These are phyloP conservation scores for Margaritifera margaritifera DNA, from an alignment of 2,888 invertebrate species.

Conservation along the genomic window DNA sequence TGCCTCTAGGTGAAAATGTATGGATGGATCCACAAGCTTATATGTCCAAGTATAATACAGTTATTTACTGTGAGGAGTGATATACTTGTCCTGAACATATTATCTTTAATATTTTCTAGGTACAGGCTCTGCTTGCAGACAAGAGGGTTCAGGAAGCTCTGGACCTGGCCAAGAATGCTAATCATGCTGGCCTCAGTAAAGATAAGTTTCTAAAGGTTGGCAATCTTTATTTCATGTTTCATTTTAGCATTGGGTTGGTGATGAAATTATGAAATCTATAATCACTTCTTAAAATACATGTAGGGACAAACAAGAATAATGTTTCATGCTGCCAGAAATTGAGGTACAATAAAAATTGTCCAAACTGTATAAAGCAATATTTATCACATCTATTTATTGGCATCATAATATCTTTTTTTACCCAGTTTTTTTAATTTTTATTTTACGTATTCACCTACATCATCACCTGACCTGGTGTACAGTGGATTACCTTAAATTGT, in stretches of 20 bases:
- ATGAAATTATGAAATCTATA: background rate
- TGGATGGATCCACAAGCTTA: background rate
- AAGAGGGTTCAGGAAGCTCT: conserved; percentile 75
- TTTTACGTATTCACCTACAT: too few relatives aligned
- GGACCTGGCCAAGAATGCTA: conserved; percentile 73
- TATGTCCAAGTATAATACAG: background rate
- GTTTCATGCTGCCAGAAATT: too few relatives aligned
- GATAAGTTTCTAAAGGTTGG: conserved; percentile 71
- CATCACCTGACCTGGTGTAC: too few relatives aligned
- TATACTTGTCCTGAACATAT: background rate
- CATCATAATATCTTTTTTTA: too few relatives aligned
- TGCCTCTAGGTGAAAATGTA: too few relatives aligned
- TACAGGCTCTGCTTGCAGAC: conserved; percentile 72
- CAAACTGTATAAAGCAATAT: too few relatives aligned
- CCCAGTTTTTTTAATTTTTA: too few relatives aligned
- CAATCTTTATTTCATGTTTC: too few relatives aligned
- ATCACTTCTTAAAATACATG: background rate
- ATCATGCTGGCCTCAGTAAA: conserved; percentile 68
- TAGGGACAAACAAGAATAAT: too few relatives aligned
- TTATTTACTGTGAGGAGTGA: background rate
- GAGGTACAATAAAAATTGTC: too few relatives aligned
- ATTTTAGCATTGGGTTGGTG: background rate
- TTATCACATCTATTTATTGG: too few relatives aligned
- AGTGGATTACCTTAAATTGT: too few relatives aligned
- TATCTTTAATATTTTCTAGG: conserved; percentile 62